Conservation (phyloP, 1,140 invertebrate genomes). For the Micrasema longulum region DNA sequence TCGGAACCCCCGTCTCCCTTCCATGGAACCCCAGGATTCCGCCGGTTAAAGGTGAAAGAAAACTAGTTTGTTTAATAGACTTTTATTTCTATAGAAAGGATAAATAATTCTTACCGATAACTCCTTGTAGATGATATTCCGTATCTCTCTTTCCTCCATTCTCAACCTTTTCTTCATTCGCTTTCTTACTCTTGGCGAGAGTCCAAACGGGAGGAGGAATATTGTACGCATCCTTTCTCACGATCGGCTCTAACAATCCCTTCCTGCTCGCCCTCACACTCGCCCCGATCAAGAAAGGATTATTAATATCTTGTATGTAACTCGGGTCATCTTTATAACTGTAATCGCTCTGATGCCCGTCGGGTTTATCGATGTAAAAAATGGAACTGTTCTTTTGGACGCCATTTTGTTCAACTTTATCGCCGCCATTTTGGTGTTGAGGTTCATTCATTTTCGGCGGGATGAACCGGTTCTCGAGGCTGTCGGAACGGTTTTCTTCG, state of each 20-base stretch:
- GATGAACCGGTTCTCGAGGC: slow-evolving; percentile 51
- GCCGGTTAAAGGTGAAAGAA: too few species aligned
- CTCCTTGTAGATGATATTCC: slow-evolving; percentile 51
- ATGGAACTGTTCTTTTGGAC: slow-evolving; percentile 18
- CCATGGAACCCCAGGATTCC: too few species aligned
- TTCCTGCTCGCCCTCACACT: slow-evolving; percentile 60
- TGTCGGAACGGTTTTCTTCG: slow-evolving; percentile 45
- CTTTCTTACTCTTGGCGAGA: slow-evolving; percentile 59
- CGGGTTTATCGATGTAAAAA: slow-evolving; percentile 18
- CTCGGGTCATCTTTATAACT: slow-evolving; percentile 52
- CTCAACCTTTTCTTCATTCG: neutral
- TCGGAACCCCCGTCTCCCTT: too few species aligned
- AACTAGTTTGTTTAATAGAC: too few species aligned
- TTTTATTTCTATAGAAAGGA: too few species aligned
- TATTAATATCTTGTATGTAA: slow-evolving; percentile 52
- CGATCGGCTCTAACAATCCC: slow-evolving; percentile 65
- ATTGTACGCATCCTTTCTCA: slow-evolving; percentile 57
- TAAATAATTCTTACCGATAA: slow-evolving; percentile 48
- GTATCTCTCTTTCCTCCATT: slow-evolving; percentile 7
- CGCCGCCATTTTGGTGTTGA: slow-evolving; percentile 5
- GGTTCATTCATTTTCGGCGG: slow-evolving; percentile 30
- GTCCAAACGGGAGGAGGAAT: slow-evolving; percentile 61
- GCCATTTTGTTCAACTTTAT: neutral
- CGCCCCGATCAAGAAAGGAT: slow-evolving; percentile 50
- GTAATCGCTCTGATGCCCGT: slow-evolving; percentile 19